A percentile compares a stretch with the other conserved stretches of the same genome.
Conservation (phyloP, 2,113 vertebrate species). For the Hepsetus odoe region DNA sequence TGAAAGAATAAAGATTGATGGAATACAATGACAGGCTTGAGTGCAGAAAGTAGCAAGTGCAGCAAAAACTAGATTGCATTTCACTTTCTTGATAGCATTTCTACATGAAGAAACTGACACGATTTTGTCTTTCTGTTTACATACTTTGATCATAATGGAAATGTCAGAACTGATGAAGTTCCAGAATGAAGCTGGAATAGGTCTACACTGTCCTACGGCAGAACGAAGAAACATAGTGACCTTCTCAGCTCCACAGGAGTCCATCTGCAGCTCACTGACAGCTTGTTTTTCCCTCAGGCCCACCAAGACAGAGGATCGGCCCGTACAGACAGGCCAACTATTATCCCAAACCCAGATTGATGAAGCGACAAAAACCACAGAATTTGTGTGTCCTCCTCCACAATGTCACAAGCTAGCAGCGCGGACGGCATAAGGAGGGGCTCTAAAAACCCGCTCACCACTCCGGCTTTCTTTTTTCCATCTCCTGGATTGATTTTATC, state of each 20-base stretch:
- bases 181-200: slow-evolving; percentile 52
- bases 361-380: slow-evolving; percentile 32
- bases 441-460: slow-evolving; percentile 40
- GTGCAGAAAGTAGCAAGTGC: background rate
- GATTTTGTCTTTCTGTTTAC: background rate
- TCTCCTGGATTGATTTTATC: slow-evolving; percentile 65
- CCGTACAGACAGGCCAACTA: background rate
- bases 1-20: background rate
- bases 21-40: background rate
- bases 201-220: slow-evolving; percentile 70
- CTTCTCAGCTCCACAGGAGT: slow-evolving; percentile 68
- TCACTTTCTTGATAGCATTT: background rate
- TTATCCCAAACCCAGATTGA: slow-evolving; percentile 54
- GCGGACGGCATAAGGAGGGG: slow-evolving; percentile 46
- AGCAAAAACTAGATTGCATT: background rate
- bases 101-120: background rate
- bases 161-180: too few species aligned
- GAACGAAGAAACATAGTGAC: slow-evolving; percentile 67
- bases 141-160: background rate
- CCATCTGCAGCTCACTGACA: slow-evolving; percentile 61
- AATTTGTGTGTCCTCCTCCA: slow-evolving; percentile 66
- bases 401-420: slow-evolving; percentile 71
- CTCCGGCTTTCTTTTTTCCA: slow-evolving; percentile 34
- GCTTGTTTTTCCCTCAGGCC: slow-evolving; percentile 64
- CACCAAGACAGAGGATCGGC: slow-evolving; percentile 29